These are phyloP conservation scores for Agonum fuliginosum DNA, from an alignment of 2,888 invertebrate species.

Conservation along the genomic window DNA sequence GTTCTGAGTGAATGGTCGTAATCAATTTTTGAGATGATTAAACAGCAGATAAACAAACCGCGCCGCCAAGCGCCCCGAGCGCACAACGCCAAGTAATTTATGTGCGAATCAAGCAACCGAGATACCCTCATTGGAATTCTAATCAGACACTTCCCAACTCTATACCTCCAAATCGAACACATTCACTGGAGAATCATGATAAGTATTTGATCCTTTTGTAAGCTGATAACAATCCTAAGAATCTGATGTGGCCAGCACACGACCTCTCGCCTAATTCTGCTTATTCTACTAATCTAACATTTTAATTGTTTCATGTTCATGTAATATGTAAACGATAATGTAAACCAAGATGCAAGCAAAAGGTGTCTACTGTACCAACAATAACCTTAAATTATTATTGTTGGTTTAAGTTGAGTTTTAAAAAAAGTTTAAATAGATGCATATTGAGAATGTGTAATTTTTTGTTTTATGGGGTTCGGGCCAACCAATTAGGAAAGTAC, in stretches of 20 bases:
- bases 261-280: no score
- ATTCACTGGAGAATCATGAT: background rate
- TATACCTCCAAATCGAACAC: background rate
- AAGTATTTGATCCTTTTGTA: background rate
- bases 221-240: no score
- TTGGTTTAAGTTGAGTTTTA: background rate
- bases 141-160: background rate
- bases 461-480: no score
- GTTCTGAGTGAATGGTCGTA: conserved; percentile 7
- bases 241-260: no score
- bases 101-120: background rate
- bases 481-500: no score
- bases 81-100: background rate
- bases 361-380: background rate
- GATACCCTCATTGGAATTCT: background rate
- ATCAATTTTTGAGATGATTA: conserved; percentile 22
- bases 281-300: no score
- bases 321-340: no score
- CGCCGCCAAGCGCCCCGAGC: conserved; percentile 1
- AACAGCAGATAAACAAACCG: conserved; percentile 8
- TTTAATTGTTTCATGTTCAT: no score
- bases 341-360: no score
- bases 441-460: no score
- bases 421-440: no score
- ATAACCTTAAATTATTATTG: background rate